phyloP scores from a whole-genome alignment of 2,113 vertebrate genomes.

The Petrocephalus zakoni region DNA sequence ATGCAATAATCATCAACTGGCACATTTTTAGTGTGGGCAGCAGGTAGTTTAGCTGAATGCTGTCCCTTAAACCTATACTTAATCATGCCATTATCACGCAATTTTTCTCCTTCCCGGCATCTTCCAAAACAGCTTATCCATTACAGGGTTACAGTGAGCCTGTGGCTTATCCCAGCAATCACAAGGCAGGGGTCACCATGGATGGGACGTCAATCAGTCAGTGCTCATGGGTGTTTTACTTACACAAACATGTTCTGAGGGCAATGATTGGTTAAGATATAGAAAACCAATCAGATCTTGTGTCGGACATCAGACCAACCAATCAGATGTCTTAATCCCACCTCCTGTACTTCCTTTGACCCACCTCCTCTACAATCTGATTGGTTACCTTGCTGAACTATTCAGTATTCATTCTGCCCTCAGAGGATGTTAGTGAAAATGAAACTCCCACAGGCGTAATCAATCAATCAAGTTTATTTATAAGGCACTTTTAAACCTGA shows the following conservation, averaged over 20 bases:
- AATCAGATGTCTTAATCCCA: too few relatives aligned
- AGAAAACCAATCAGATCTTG: too few relatives aligned
- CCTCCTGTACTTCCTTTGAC: too few relatives aligned
- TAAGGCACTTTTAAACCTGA: background rate
- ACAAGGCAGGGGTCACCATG: background rate
- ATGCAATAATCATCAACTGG: background rate
- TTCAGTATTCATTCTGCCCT: too few relatives aligned
- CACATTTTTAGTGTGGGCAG: background rate
- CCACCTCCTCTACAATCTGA: too few relatives aligned
- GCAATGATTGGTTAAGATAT: too few relatives aligned
- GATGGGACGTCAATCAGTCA: background rate
- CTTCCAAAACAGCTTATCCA: background rate
- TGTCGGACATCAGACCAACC: too few relatives aligned
- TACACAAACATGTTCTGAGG: too few relatives aligned
- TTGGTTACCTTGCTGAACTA: too few relatives aligned
- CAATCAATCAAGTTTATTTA: background rate
- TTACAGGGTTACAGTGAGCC: background rate
- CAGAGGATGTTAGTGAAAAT: too few relatives aligned
- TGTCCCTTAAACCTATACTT: background rate
- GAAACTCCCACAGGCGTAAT: background rate
- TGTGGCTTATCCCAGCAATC: background rate
- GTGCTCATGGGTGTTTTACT: too few relatives aligned
- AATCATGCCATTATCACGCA: background rate
- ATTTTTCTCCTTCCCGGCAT: background rate
- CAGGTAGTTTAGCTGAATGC: background rate